Evolutionary conservation across 1,140 invertebrate species (phyloP), one percentile per base, ranked within the genome.

Genomic region (Musca vetustissima): DNA sequence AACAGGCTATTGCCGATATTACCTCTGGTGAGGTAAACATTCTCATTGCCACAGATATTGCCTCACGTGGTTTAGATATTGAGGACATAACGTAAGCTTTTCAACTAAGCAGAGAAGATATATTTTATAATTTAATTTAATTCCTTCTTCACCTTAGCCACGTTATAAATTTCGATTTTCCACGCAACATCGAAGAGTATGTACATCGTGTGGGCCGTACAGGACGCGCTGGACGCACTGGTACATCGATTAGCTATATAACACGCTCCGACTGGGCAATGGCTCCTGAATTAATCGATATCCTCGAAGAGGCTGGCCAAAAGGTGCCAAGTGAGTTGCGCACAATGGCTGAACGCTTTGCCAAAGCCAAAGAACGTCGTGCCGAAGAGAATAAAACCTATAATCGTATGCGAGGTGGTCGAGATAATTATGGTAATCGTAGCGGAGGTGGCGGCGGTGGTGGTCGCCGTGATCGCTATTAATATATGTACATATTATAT

Each of bases 11-110:
- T 9, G 87, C 88, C 36, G 93, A 96, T 73, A 89, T 98, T 68
- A 91, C 91, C 75, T 85, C 84, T 69, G 93, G 94, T 0, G 77
- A 83, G 7, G 90, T 92, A 0, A 86, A 86, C 36, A 93, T 97
- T 72, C 85, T 98, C n/a, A 88, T 97, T 21, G 95, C 95, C 4
- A 97, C 96, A n/a, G 96, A 98, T 87, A 92, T 98, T 17, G 95
- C 94, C 0, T 94, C 93, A 28, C 85, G 95, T 73, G 95, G 96
- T 28, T 88, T 98, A 55, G 95, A 98, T 82, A 95, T 98, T 48
- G 91, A 92, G 80, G 93, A 97, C 78, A 88, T 98, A 4, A 95
- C 94, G 85, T 94, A 88, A 85, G 91, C 87, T 28, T 71, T 9
- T 6, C n/a, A 14, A 28, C 83, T 0, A 47, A n/a, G 11, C 24